Base-by-base conservation (phyloP, 2,113 vertebrate species). In the Onychostoma macrolepis region DNA sequence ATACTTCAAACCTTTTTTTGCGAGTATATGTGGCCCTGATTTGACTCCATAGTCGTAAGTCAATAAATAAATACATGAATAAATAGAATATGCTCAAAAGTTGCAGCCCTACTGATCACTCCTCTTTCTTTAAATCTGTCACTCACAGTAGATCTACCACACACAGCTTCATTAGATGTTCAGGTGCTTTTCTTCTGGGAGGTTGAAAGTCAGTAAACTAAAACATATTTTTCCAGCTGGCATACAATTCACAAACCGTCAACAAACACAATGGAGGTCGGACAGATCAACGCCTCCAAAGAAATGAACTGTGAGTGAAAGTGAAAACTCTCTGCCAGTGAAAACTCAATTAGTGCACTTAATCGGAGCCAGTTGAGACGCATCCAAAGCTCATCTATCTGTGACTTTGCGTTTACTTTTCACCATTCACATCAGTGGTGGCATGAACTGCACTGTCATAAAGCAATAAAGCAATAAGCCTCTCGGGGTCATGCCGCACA, bases 281-380 rank as follows among this genome's bases (percentile, higher is more conserved):
- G 2, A 76, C n/a, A 17, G 43, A 77, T 50, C 12, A 77, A 10
- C 45, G 19, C 26, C 50, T 30, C 76, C 15, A 78, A 76, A 78
- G 11, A 78, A 13, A 78, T 30, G 48, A 78, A 78, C 76, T 17
- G 19, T 33, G 26, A 30, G 75, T 9, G 43, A 77, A 45, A 28
- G 41, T 19, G 1, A 30, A 50, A 61, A 53, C 41, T 17, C 38
- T 76, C 74, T 76, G 41, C 41, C 74, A 76, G 41, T 74, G 21
- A 74, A n/a, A 74, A 78, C 76, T 53, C 48, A 78, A 24, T 78
- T 78, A 78, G 76, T 13, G 48, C 17, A 53, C 6, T 33, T 78
- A 9, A 30, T 12, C 19, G n/a, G 2, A 30, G 45, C 45, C 45
- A 53, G 15, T 10, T 78, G 45, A 78, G 26, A 78, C 2, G 15